Conservation (phyloP, 2,888 invertebrate genomes). For the Agriopis marginaria region DNA sequence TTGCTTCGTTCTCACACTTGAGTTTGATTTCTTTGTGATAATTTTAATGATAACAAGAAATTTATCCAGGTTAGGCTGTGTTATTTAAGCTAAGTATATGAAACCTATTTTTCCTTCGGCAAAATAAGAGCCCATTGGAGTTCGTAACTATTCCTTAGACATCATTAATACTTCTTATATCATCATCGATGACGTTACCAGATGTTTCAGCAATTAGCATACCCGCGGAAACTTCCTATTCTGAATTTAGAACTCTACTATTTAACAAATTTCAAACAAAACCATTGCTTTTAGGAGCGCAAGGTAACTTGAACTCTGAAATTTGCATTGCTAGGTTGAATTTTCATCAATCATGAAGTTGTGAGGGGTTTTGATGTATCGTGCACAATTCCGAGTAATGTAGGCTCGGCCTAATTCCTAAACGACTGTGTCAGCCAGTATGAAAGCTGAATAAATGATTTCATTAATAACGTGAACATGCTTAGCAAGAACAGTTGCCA, state of each 20-base stretch:
- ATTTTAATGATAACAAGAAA: not conserved
- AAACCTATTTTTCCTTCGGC: too few relatives aligned
- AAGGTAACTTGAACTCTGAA: constrained; percentile 17
- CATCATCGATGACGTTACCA: constrained; percentile 36
- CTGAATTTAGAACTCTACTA: constrained; percentile 9
- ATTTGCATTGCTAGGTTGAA: not conserved
- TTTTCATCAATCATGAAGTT: constrained; percentile 1
- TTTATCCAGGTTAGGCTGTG: too few relatives aligned
- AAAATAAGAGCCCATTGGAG: too few relatives aligned
- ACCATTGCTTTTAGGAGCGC: not conserved
- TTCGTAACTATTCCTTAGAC: not conserved
- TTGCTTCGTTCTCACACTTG: not conserved
- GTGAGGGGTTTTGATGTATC: constrained; percentile 41
- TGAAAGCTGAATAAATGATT: constrained; percentile 52
- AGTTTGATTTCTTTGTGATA: not conserved
- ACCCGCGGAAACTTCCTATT: constrained; percentile 34
- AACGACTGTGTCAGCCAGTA: constrained; percentile 48
- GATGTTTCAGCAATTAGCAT: constrained; percentile 42
- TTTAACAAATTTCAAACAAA: constrained; percentile 6
- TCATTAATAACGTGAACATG: constrained; percentile 30
- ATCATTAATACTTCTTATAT: not conserved
- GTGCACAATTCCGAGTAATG: constrained; percentile 48
- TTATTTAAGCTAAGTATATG: too few relatives aligned
- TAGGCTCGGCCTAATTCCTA: constrained; percentile 50
- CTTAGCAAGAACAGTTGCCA: constrained; percentile 28